Conservation (phyloP, 2,888 invertebrate species). For the Baronia brevicornis region DNA sequence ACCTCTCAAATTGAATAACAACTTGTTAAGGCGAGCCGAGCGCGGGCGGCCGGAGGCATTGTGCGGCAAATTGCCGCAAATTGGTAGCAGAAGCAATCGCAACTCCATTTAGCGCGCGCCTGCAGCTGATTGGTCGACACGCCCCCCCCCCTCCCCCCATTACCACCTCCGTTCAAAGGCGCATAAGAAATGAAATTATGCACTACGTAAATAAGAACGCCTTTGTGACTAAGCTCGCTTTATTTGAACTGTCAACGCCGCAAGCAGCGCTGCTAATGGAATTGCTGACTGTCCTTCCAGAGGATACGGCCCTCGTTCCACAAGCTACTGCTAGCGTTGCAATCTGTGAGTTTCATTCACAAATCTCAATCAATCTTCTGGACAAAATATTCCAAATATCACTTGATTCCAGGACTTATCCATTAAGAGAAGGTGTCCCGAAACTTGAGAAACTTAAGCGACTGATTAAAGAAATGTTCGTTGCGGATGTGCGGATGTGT, state of each 20-base stretch:
- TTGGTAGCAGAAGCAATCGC: conserved; percentile 53
- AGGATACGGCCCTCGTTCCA: conserved; percentile 17
- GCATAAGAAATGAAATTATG: conserved; percentile 65
- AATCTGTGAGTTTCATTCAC: conserved; percentile 18
- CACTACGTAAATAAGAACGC: conserved; percentile 60
- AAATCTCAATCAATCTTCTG: no score
- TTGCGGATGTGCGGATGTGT: no score
- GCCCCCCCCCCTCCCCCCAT: conserved; percentile 36
- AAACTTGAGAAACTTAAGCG: no score
- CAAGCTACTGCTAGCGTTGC: conserved; percentile 14
- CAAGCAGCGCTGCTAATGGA: conserved; percentile 32
- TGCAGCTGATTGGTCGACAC: conserved; percentile 69
- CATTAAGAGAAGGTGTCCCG: no score
- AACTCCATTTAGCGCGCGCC: conserved; percentile 59
- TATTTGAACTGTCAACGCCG: conserved; percentile 43
- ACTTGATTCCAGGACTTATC: no score
- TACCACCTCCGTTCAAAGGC: conserved; percentile 36
- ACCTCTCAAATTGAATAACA: conserved; percentile 68
- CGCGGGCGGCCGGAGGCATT: conserved; percentile 46
- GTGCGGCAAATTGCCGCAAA: conserved; percentile 69
- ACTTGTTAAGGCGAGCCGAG: conserved; percentile 52
- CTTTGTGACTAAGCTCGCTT: conserved; percentile 45
- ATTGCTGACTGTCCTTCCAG: conserved; percentile 26
- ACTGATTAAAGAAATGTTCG: no score
- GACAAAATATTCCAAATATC: no score